These are phyloP conservation scores for Ennomos erosarius DNA, from an alignment of 2,888 invertebrate genomes.

Conservation along the genomic window DNA sequence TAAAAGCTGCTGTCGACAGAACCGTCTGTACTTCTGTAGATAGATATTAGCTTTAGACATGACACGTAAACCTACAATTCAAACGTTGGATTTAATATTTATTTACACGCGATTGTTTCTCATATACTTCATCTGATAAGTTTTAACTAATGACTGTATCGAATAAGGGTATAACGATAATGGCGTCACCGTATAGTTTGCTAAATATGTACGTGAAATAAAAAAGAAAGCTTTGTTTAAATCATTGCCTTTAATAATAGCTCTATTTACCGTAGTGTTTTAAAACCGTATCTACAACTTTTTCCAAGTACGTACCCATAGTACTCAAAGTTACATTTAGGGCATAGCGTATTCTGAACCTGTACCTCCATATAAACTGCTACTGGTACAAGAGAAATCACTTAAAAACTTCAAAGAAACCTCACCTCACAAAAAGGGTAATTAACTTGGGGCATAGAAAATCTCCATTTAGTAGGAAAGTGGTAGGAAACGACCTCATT, in stretches of 20 bases:
- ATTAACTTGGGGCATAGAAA: slow-evolving; percentile 32
- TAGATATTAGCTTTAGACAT: slow-evolving; percentile 21
- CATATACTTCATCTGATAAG: not conserved
- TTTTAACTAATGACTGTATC: not conserved
- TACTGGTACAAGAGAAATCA: slow-evolving; percentile 58
- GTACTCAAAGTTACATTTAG: slow-evolving; percentile 42
- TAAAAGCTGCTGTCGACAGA: slow-evolving; percentile 25
- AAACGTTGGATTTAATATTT: slow-evolving; percentile 11
- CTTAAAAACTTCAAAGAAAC: slow-evolving; percentile 47
- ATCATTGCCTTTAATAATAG: not conserved
- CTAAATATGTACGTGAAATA: too few species aligned
- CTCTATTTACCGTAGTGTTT: slow-evolving; percentile 1
- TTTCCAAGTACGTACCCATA: slow-evolving; percentile 17
- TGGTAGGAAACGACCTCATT: slow-evolving; percentile 6
- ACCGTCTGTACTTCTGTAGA: slow-evolving; percentile 12
- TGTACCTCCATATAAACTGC: slow-evolving; percentile 41
- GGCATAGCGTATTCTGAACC: slow-evolving; percentile 47
- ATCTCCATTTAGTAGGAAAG: slow-evolving; percentile 8
- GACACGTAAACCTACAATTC: slow-evolving; percentile 33
- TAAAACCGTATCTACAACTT: not conserved
- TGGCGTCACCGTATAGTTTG: too few species aligned
- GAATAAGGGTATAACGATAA: too few species aligned
- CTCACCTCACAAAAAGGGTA: slow-evolving; percentile 39
- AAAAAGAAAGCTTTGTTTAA: not conserved
- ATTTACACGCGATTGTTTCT: slow-evolving; percentile 23